These are phyloP conservation scores for Melospiza melodia DNA, from an alignment of 2,113 vertebrate species.

Conservation along the genomic window DNA sequence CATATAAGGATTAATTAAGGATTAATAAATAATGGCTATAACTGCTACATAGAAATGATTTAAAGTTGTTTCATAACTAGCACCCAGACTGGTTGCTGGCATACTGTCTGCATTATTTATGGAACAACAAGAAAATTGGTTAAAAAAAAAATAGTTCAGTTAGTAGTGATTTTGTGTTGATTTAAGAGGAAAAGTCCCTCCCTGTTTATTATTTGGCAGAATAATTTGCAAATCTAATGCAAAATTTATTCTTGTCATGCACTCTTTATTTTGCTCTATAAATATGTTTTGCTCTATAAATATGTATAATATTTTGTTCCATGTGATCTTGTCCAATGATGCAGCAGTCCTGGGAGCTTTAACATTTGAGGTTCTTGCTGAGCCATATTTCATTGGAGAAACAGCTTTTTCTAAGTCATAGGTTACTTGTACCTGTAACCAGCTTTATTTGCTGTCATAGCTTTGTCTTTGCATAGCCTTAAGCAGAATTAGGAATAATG, in stretches of 20 bases:
- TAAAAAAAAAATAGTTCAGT: not conserved
- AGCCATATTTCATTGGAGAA: not conserved
- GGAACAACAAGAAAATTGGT: not conserved
- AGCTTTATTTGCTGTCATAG: not conserved
- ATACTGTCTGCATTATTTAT: not conserved
- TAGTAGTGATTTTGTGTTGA: not conserved
- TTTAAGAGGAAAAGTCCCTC: not conserved
- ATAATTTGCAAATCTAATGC: not conserved
- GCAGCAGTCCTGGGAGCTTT: not conserved
- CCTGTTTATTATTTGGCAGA: not conserved
- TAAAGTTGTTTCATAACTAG: not conserved
- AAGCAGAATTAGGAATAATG: not conserved
- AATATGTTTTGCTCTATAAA: not conserved
- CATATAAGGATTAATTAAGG: not conserved
- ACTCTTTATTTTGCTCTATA: not conserved
- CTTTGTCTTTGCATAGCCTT: not conserved
- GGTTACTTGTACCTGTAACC: not conserved
- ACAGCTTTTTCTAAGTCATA: not conserved
- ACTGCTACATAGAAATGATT: not conserved
- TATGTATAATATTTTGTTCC: not conserved
- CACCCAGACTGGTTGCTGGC: not conserved
- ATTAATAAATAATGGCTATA: not conserved
- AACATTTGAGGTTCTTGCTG: not conserved
- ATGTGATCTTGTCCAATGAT: not conserved
- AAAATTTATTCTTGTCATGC: not conserved